A percentile compares a stretch with the other conserved stretches of the same genome.
phyloP scores from a whole-genome alignment of 2,797 vertebrate genomes.

The Crenuchus spilurus region DNA sequence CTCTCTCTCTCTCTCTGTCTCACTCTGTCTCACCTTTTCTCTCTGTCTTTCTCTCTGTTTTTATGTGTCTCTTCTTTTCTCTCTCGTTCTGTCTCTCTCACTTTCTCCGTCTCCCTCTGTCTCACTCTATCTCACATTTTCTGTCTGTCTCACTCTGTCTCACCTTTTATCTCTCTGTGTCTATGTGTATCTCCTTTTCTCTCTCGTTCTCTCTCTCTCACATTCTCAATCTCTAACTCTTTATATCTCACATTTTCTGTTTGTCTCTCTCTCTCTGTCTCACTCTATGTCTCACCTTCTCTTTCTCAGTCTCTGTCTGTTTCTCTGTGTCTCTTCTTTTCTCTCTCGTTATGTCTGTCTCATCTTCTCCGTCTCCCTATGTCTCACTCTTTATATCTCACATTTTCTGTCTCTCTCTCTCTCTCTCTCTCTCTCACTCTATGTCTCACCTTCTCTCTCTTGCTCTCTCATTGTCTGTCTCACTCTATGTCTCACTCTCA shows the following conservation, averaged over 20 bases:
- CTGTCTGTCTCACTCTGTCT: constrained; percentile 50
- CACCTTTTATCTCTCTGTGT: neutral
- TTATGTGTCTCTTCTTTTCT: constrained; percentile 52
- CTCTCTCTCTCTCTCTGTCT: constrained; percentile 38
- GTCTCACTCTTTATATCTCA: too few relatives aligned
- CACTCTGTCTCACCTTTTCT: too few relatives aligned
- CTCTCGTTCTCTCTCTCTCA: constrained; percentile 53
- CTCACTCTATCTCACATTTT: neutral
- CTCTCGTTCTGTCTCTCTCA: neutral
- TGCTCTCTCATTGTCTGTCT: neutral
- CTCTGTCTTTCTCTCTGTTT: constrained; percentile 37
- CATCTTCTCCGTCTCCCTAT: too few relatives aligned
- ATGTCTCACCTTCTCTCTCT: constrained; percentile 15
- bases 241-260: too few relatives aligned
- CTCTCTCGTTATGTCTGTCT: too few relatives aligned
- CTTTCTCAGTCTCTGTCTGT: constrained; percentile 14
- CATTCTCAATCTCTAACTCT: constrained; percentile 18
- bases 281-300: constrained; percentile 37
- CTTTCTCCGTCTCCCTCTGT: neutral
- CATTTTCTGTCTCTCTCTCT: constrained; percentile 21
- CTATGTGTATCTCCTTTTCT: constrained; percentile 14
- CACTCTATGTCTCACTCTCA: too few relatives aligned
- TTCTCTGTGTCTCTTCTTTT: too few relatives aligned
- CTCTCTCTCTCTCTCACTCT: constrained; percentile 52
- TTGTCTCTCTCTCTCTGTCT: too few relatives aligned